A percentile compares a stretch with the other conserved stretches of the same genome.
These are phyloP conservation scores for Ormyrus pomaceus DNA, from an alignment of 2,888 invertebrate genomes.

Conservation along the genomic window DNA sequence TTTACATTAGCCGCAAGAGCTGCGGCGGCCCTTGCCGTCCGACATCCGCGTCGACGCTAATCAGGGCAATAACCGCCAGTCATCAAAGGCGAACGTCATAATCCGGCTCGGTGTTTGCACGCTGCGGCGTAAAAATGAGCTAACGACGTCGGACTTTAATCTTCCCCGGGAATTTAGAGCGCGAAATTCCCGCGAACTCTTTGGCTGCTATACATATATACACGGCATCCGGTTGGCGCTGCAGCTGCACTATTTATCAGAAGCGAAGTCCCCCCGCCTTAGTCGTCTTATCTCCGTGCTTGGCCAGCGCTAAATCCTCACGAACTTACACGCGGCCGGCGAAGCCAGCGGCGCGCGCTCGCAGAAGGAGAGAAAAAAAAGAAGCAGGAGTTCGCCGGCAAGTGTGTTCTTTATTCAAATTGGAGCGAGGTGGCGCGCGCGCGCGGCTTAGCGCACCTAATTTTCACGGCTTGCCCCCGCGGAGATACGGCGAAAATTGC, in stretches of 20 bases:
- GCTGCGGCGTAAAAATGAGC: conserved; percentile 15
- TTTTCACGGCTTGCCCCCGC: background rate
- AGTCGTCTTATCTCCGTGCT: background rate
- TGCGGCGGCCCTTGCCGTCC: no score
- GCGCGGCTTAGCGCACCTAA: background rate
- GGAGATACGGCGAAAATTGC: background rate
- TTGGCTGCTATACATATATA: no score
- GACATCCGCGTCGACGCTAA: no score
- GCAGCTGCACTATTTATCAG: conserved; percentile 24
- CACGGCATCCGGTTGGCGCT: background rate
- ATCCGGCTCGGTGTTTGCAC: background rate
- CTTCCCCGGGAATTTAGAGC: conserved; percentile 18
- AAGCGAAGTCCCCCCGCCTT: conserved; percentile 12
- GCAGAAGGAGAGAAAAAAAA: background rate
- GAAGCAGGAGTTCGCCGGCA: background rate
- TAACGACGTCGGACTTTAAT: conserved; percentile 39
- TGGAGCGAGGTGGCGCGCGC: background rate
- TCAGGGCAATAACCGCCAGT: no score
- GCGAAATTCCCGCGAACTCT: conserved; percentile 25
- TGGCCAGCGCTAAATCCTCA: background rate
- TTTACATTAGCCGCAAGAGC: no score
- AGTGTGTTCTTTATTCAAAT: conserved; percentile 2
- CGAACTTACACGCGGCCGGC: background rate
- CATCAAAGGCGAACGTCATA: background rate
- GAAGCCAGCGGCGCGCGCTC: background rate